These are phyloP conservation scores for Busseola fusca DNA, from an alignment of 2,888 invertebrate genomes.

Conservation along the genomic window DNA sequence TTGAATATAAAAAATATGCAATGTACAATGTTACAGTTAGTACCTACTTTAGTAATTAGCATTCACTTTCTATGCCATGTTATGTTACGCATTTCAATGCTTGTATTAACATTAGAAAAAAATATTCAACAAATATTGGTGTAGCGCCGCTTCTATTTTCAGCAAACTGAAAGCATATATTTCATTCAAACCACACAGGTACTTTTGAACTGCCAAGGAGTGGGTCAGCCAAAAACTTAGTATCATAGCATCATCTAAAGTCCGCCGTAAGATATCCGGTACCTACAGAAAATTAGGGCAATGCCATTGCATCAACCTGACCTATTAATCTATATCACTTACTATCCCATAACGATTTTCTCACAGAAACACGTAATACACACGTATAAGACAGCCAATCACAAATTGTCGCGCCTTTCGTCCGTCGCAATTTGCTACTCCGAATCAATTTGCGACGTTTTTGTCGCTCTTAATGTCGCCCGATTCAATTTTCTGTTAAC, in stretches of 20 bases:
- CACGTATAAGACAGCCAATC: conserved; percentile 57
- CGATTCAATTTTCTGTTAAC: conserved; percentile 77
- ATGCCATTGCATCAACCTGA: not conserved
- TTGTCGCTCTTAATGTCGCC: conserved; percentile 81
- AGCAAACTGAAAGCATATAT: too few species aligned
- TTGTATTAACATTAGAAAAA: not conserved
- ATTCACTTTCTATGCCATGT: not conserved
- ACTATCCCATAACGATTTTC: conserved; percentile 13
- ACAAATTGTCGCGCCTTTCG: conserved; percentile 64
- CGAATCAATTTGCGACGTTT: conserved; percentile 86
- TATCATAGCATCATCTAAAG: not conserved
- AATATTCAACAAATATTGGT: too few species aligned
- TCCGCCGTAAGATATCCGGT: rapidly evolving
- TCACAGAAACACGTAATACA: conserved; percentile 61
- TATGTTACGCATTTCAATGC: too few species aligned
- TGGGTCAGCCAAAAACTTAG: not conserved
- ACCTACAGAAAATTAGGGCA: not conserved
- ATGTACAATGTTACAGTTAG: not conserved
- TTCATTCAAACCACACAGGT: too few species aligned
- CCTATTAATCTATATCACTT: conserved; percentile 14
- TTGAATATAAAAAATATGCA: too few species aligned
- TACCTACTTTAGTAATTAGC: not conserved
- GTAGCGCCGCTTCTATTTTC: too few species aligned
- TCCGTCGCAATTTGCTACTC: conserved; percentile 82
- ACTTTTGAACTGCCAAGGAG: not conserved